Base-by-base conservation (phyloP, 92 coral and sea anemone species). In the Montipora capitata region DNA sequence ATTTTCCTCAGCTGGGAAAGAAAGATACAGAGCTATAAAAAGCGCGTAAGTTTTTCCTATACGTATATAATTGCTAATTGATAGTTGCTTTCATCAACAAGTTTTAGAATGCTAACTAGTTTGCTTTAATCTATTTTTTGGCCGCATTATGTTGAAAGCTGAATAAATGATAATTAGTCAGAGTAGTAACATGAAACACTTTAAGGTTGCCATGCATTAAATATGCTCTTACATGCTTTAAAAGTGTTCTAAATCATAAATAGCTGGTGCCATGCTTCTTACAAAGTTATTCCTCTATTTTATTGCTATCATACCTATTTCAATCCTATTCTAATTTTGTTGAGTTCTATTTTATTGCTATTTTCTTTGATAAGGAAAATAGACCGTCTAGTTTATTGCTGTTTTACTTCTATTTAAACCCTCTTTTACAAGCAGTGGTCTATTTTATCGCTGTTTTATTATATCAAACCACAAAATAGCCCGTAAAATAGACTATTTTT, bases 1-100 rank as follows among this genome's bases (percentile, higher is more conserved):
- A 20, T 58, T 71, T 88, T 59, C 84, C 89, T 27, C 74, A 97
- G 99, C 99, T 68, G 99, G 99, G 4, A 98, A 97, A 81, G 99
- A 97, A 82, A 87, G 99, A 86, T 97, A 97, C 89, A 88, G 99
- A 82, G 99, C 99, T 12, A 97, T 97, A 66, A 97, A 98, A 41
- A 97, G 99, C 96, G 99, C 98, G 99, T 97, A 89, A 97, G 99
- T 97, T 76, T 52, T 82, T 0, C 48, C 18, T 9, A 38, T 7
- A 44, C 40, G n/a, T 69, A 15, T 2, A 15, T 80, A 14, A 3
- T 3, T 41, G 54, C 11, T 13, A 18, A 71, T 71, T 7, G n/a
- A 42, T 8, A 27, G 48, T 42, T 40, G 2, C 11, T 52, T 11
- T 67, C 5, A 80, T 5, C 35, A 66, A 15, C 41, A 48, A 43